Evolutionary conservation across 2,113 vertebrate species (phyloP).

Genomic region (Danionella cerebrum): DNA sequence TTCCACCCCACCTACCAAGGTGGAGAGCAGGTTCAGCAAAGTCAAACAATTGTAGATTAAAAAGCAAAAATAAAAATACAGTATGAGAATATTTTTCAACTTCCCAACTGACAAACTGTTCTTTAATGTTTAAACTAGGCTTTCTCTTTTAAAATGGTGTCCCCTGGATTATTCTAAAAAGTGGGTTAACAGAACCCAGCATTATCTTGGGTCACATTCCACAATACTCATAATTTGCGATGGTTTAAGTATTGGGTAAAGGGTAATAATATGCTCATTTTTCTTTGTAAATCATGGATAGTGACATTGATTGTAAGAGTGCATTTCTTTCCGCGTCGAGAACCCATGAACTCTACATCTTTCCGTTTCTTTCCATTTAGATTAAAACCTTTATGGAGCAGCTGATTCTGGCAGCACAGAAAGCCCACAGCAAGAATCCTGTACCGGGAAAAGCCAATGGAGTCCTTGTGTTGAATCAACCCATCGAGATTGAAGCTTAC

Average conservation of each 20-base stretch:
- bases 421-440: conserved; percentile 49
- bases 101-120: neutral
- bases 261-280: too few relatives aligned
- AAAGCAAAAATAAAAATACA: conserved; percentile 11
- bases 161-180: too few relatives aligned
- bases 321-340: too few relatives aligned
- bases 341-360: too few relatives aligned
- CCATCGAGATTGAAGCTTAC: conserved; percentile 66
- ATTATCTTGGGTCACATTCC: too few relatives aligned
- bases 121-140: too few relatives aligned
- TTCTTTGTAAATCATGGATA: too few relatives aligned
- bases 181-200: too few relatives aligned
- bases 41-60: neutral
- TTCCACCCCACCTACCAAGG: conserved; percentile 3
- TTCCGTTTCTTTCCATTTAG: conserved; percentile 48
- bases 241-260: too few relatives aligned
- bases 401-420: conserved; percentile 58
- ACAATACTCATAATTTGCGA: too few relatives aligned
- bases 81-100: conserved; percentile 11
- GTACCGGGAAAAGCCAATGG: conserved; percentile 59
- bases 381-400: conserved; percentile 62
- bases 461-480: conserved; percentile 61
- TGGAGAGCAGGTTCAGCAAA: conserved; percentile 2
- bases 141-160: too few relatives aligned
- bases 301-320: too few relatives aligned